Conservation (phyloP, 2,113 vertebrate genomes). For the Gavialis gangeticus region DNA sequence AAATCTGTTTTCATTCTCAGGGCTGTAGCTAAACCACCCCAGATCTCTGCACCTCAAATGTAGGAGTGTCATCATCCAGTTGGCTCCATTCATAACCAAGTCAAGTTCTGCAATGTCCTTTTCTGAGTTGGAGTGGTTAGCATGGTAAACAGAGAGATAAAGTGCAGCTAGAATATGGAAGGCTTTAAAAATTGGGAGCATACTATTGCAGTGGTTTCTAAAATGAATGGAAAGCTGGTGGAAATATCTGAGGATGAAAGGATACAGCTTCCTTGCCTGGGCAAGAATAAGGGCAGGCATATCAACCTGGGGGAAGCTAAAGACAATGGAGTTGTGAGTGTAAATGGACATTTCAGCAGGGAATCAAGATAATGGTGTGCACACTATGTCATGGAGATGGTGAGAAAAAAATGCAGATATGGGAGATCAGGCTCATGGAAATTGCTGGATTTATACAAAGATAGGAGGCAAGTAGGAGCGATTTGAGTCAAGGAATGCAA, state of each 20-base stretch:
- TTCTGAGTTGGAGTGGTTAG: neutral
- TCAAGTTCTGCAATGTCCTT: neutral
- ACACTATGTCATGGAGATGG: too few relatives aligned
- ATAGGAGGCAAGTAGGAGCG: too few relatives aligned
- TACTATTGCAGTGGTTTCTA: neutral
- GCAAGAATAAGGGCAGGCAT: too few relatives aligned
- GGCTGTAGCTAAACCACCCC: too few relatives aligned
- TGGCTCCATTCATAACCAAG: neutral
- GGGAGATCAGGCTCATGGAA: neutral
- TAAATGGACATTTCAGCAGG: too few relatives aligned
- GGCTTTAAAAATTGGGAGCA: too few relatives aligned
- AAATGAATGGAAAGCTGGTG: neutral
- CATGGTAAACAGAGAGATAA: neutral
- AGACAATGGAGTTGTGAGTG: too few relatives aligned
- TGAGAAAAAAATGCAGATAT: neutral
- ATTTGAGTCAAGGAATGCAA: neutral
- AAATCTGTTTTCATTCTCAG: too few relatives aligned
- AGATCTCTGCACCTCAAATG: neutral
- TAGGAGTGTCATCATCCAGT: neutral
- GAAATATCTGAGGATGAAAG: neutral
- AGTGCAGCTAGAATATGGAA: neutral
- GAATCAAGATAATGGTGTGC: too few relatives aligned
- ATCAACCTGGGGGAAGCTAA: too few relatives aligned
- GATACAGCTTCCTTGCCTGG: too few relatives aligned
- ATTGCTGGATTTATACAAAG: too few relatives aligned